Percentiles rank a stretch among this genome's conserved stretches.
Conservation (phyloP, 2,113 vertebrate genomes). For the Trinectes maculatus region DNA sequence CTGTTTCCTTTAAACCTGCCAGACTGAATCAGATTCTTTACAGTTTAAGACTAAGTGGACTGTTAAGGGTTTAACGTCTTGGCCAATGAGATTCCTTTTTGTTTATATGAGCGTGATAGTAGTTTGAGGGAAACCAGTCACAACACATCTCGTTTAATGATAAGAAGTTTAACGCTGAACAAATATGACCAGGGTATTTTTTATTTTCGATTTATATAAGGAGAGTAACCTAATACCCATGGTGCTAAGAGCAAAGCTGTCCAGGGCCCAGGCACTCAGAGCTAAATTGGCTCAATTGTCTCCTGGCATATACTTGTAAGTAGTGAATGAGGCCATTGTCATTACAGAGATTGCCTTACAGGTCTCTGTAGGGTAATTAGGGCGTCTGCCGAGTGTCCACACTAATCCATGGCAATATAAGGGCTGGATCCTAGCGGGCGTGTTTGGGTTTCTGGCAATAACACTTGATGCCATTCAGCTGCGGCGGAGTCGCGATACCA, state of each 20-base stretch:
- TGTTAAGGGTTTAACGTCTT: constrained; percentile 60
- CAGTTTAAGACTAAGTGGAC: constrained; percentile 34
- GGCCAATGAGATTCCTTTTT: constrained; percentile 45
- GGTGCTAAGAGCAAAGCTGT: constrained; percentile 41
- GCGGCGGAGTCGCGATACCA: constrained; percentile 31
- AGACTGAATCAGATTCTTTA: constrained; percentile 54
- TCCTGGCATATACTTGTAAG: constrained; percentile 61
- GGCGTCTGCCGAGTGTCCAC: constrained; percentile 55
- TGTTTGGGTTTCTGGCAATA: constrained; percentile 51
- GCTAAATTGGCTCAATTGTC: constrained; percentile 65
- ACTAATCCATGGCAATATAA: constrained; percentile 55
- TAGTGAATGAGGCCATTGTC: constrained; percentile 61
- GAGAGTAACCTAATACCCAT: constrained; percentile 58
- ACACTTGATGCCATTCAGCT: constrained; percentile 51
- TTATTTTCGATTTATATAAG: constrained; percentile 27
- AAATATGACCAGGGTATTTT: constrained; percentile 29
- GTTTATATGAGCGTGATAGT: constrained; percentile 39
- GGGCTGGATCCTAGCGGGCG: constrained; percentile 28
- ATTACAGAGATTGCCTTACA: constrained; percentile 62
- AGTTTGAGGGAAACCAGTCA: constrained; percentile 45
- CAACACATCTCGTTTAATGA: constrained; percentile 59
- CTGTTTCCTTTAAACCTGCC: constrained; percentile 63
- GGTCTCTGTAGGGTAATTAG: constrained; percentile 63
- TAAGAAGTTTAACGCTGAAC: constrained; percentile 48
- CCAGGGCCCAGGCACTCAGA: constrained; percentile 48